Evolutionary conservation across 1,140 invertebrate genomes (phyloP).

Genomic region (Platorchestia sp.): DNA sequence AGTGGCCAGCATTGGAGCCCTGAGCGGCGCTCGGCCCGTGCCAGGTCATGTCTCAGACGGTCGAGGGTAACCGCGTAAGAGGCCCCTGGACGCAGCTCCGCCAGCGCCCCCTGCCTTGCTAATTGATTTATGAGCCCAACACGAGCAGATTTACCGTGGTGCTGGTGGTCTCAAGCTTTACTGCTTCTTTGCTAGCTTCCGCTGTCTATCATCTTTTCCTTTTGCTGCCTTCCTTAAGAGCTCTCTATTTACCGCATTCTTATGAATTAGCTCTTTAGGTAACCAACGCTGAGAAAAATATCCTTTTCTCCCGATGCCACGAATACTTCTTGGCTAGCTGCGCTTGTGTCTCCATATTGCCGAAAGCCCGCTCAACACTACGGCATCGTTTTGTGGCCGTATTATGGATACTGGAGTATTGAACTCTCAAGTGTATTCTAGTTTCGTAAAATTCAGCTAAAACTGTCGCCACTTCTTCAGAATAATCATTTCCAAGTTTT

Average conservation of each 20-base stretch:
- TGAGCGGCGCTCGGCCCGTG: not conserved
- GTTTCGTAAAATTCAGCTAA: not conserved
- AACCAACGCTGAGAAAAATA: not conserved
- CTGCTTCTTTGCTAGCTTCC: not conserved
- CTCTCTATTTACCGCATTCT: not conserved
- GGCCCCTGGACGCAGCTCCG: slow-evolving; percentile 38
- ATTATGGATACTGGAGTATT: not conserved
- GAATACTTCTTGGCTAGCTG: not conserved
- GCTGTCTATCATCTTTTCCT: not conserved
- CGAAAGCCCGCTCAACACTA: not conserved
- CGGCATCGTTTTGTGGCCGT: not conserved
- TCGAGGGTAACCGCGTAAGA: slow-evolving; percentile 35
- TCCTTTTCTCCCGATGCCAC: not conserved
- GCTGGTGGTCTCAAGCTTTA: not conserved
- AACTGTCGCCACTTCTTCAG: not conserved
- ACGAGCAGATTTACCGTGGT: slow-evolving; percentile 42
- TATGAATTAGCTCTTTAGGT: not conserved
- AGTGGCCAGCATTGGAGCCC: not conserved
- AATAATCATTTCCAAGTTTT: no score
- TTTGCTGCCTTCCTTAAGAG: not conserved
- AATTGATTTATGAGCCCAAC: slow-evolving; percentile 49
- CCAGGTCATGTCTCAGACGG: not conserved
- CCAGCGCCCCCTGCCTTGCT: slow-evolving; percentile 29
- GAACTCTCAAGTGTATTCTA: not conserved
- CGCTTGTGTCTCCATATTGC: not conserved